Evolutionary conservation across 2,113 vertebrate genomes (phyloP), one percentile per base, ranked within the genome.

Genomic region (Atherinomorus stipes): DNA sequence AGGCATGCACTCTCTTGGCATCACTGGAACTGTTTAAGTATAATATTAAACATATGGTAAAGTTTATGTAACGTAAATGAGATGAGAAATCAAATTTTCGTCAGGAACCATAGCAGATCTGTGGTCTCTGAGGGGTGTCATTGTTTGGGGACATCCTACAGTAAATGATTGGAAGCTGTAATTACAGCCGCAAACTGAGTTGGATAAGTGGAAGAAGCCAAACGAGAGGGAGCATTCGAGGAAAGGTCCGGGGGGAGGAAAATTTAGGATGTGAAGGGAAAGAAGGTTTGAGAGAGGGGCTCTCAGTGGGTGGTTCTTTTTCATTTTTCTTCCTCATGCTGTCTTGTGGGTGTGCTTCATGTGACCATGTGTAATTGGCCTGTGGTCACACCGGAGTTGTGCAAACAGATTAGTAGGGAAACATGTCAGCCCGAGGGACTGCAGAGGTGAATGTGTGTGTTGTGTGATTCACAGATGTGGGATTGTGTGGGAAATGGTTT

Each of bases 61-160:
- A 86, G 85, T 93, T 92, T 94, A 92, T 75, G 69, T 77, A 91
- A 89, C 64, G 76, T 88, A 91, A 93, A 93, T 89, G 82, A 90
- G 89, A 91, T 89, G 90, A 94, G 88, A 93, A 93, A 93, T 93
- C 83, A 86, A 91, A 93, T 93, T 90, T 91, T 87, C 88, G 85
- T 65, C 66, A 78, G 72, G 85, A 90, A 81, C 78, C 40, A 47
- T 62, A 63, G 71, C 38, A 60, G 76, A 68, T 60, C 80, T n/a
- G 62, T 53, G 72, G 83, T 89, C 83, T 81, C 84, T 19, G 31
- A 85, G 59, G 86, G 84, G 76, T 66, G 66, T 38, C 11, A 31
- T 78, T 85, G 85, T 84, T 80, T 63, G 63, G 84, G 79, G 83
- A 78, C 65, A 83, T 42, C 18, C 49, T n/a, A n/a, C n/a, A n/a